phyloP scores from a whole-genome alignment of 2,888 invertebrate species.

The Gortyna flavago region DNA sequence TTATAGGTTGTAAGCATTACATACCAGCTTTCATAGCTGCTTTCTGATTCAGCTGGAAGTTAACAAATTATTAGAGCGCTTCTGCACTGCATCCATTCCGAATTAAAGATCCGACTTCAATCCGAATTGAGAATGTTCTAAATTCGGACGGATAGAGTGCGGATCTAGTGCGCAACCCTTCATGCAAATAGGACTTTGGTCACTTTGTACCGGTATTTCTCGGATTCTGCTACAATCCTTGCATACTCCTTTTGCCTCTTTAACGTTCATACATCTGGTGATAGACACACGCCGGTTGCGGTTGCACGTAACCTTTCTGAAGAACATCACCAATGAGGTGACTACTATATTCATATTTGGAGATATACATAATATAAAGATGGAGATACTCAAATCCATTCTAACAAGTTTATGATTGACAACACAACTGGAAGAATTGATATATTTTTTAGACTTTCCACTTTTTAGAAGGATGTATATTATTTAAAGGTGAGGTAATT shows the following conservation, averaged over 20 bases:
- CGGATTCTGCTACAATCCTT: not conserved
- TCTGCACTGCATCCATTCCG: too few species aligned
- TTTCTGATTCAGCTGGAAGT: not conserved
- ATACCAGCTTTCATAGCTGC: not conserved
- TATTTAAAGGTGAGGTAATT: not conserved
- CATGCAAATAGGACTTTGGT: too few species aligned
- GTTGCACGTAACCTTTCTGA: too few species aligned
- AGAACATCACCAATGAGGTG: too few species aligned
- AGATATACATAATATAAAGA: not conserved
- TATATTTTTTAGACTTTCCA: not conserved
- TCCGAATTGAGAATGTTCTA: too few species aligned
- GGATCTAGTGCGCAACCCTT: too few species aligned
- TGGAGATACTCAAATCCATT: not conserved
- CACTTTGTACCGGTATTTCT: too few species aligned
- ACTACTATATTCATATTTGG: not conserved
- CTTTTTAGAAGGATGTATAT: not conserved
- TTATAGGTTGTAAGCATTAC: not conserved
- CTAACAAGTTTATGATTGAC: not conserved
- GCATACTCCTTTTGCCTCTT: not conserved
- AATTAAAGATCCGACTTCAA: too few species aligned
- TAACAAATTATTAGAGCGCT: too few species aligned
- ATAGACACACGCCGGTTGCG: not conserved
- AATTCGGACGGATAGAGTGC: too few species aligned
- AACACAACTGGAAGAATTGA: not conserved
- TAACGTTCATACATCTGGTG: too few species aligned